phyloP scores from a whole-genome alignment of 2,113 vertebrate species.

The Tragelaphus imberbis region DNA sequence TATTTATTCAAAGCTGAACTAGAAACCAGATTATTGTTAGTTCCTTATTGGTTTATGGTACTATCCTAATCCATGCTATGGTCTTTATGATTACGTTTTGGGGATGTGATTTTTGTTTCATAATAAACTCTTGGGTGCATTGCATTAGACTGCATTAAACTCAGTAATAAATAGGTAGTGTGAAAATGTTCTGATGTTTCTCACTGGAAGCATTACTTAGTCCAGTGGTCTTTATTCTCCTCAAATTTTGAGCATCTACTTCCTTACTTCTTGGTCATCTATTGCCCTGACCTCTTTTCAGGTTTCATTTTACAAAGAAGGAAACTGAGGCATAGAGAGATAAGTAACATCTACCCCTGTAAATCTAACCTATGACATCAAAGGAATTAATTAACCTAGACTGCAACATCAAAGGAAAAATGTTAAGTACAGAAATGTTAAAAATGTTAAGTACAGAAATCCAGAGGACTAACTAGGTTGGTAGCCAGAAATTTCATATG shows the following conservation, averaged over 20 bases:
- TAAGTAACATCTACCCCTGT: neutral
- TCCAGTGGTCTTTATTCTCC: neutral
- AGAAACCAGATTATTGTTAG: neutral
- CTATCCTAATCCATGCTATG: neutral
- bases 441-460: neutral
- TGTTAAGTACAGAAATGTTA: neutral
- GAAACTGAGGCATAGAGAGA: neutral
- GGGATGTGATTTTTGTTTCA: neutral
- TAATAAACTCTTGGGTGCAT: neutral
- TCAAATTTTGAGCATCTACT: neutral
- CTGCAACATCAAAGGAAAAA: neutral
- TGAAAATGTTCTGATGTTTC: slow-evolving; percentile 9
- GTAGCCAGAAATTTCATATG: neutral
- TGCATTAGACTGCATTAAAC: neutral
- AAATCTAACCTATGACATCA: neutral
- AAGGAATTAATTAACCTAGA: neutral
- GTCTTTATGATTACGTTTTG: neutral
- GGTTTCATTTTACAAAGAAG: neutral
- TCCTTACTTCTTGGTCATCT: neutral
- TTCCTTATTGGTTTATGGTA: neutral
- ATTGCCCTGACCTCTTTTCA: neutral
- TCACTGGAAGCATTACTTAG: neutral
- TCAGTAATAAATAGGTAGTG: neutral
- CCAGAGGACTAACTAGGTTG: neutral
- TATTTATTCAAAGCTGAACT: neutral